Evolutionary conservation across 1,140 invertebrate genomes (phyloP).

Genomic region (Coenobita brevimanus): DNA sequence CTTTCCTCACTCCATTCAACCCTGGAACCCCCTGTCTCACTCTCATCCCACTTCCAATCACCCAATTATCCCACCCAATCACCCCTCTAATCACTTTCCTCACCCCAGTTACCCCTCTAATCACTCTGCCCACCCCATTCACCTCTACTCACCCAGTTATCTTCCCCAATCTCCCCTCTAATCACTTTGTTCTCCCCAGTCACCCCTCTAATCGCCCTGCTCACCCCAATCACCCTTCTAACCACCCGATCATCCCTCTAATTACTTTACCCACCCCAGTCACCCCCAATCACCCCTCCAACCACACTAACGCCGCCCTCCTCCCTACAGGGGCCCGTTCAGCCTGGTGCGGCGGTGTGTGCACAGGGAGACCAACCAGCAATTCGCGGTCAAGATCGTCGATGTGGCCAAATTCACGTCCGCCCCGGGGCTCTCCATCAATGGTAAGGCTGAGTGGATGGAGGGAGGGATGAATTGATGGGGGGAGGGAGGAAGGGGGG

Average conservation of each 20-base stretch:
- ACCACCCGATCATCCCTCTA: not conserved
- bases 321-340: constrained; percentile 90
- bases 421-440: constrained; percentile 94
- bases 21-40: not conserved
- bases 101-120: no score
- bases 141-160: no score
- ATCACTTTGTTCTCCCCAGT: no score
- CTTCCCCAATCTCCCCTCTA: no score
- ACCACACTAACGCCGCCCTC: not conserved
- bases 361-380: constrained; percentile 93
- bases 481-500: no score
- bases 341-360: constrained; percentile 96
- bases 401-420: constrained; percentile 98
- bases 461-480: no score
- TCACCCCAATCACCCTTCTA: not conserved
- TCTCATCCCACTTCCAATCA: not conserved
- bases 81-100: no score
- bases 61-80: no score
- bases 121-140: no score
- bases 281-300: not conserved
- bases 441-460: constrained; percentile 84
- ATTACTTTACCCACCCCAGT: not conserved
- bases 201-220: not conserved
- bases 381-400: constrained; percentile 99
- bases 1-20: not conserved